Percentiles rank a stretch among this genome's conserved stretches.
These are phyloP conservation scores for Yponomeuta cagnagella DNA, from an alignment of 2,888 invertebrate genomes.

Conservation along the genomic window DNA sequence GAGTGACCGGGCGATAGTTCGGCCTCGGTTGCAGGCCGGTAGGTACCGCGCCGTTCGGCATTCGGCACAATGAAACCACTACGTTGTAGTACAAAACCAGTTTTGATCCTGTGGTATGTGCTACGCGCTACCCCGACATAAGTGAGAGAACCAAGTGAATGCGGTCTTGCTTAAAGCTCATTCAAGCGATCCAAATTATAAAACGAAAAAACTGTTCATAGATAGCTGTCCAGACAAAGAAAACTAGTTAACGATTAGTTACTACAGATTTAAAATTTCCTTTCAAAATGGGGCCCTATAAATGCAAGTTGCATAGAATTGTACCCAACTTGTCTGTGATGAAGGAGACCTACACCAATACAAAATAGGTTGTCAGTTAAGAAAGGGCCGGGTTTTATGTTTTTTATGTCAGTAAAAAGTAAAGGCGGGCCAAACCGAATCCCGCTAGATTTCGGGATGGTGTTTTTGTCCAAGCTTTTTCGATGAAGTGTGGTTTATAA, in stretches of 20 bases:
- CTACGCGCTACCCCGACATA: conserved; percentile 40
- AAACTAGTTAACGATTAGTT: background rate
- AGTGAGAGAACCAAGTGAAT: conserved; percentile 26
- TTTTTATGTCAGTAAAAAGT: conserved; percentile 15
- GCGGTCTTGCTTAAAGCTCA: conserved; percentile 32
- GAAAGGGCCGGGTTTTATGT: conserved; percentile 21
- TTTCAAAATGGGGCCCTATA: conserved; percentile 1
- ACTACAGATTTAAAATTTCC: background rate
- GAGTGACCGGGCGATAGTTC: conserved; percentile 8
- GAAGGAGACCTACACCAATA: conserved; percentile 55
- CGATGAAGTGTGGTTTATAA: conserved; percentile 41
- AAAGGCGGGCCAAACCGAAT: conserved; percentile 1
- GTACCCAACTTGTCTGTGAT: conserved; percentile 21
- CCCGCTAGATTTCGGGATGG: conserved; percentile 54
- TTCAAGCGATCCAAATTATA: conserved; percentile 15
- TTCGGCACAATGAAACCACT: conserved; percentile 55
- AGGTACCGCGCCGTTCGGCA: conserved; percentile 4
- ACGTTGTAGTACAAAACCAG: conserved; percentile 64
- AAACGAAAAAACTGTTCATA: conserved; percentile 19
- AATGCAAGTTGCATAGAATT: conserved; percentile 4
- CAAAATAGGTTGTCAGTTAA: conserved; percentile 34
- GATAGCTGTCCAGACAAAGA: background rate
- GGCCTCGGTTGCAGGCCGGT: conserved; percentile 15
- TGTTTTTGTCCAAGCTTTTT: conserved; percentile 54
- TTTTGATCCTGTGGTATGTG: conserved; percentile 64